phyloP scores from a whole-genome alignment of 35 echinoderm and acorn worm species.

The Diadema setosum region DNA sequence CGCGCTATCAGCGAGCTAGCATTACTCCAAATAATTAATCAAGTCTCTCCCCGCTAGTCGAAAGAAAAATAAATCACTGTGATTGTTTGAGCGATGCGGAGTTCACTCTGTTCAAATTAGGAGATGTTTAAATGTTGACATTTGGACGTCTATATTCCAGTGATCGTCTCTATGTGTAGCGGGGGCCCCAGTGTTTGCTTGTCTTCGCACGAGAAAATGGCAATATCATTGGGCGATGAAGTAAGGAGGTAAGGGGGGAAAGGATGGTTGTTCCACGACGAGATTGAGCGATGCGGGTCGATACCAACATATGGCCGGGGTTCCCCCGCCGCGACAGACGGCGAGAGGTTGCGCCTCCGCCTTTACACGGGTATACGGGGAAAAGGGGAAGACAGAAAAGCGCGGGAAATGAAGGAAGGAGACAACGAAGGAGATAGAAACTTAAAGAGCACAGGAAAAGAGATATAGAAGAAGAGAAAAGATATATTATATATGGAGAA shows the following conservation, averaged over 20 bases:
- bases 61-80: not conserved
- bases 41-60: not conserved
- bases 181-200: not conserved
- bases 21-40: slow-evolving; percentile 16
- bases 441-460: not conserved
- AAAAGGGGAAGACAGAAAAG: not conserved
- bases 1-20: not conserved
- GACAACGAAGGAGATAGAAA: too few species aligned
- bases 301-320: not conserved
- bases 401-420: not conserved
- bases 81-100: not conserved
- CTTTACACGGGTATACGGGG: not conserved
- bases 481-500: too few species aligned
- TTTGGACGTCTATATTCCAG: not conserved
- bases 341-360: not conserved
- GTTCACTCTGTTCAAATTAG: slow-evolving; percentile 13
- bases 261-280: not conserved
- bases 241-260: not conserved
- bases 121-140: slow-evolving; percentile 30
- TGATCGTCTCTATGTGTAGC: not conserved
- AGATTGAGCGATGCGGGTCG: not conserved
- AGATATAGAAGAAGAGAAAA: not conserved
- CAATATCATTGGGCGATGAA: not conserved
- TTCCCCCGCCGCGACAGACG: not conserved
- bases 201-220: not conserved